Conservation (phyloP, 2,113 vertebrate genomes). For the Lycaon pictus region DNA sequence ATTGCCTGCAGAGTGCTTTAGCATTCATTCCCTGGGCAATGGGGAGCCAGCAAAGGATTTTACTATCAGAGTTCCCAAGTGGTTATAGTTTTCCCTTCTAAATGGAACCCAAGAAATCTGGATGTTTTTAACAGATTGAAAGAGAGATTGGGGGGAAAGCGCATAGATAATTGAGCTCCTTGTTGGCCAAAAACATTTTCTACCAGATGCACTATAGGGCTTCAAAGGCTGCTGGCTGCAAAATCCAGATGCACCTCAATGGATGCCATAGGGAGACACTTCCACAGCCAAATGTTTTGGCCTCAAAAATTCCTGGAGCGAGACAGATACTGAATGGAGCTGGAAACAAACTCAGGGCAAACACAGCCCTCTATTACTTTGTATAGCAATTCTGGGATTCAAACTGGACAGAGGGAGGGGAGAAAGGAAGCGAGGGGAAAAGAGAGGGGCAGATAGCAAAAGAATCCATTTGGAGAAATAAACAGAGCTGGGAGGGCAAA, state of each 20-base stretch:
- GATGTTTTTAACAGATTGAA: slow-evolving; percentile 80
- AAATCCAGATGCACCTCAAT: slow-evolving; percentile 56
- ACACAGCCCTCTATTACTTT: not conserved
- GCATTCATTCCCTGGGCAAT: not conserved
- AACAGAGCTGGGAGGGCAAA: not conserved
- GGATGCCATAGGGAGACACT: not conserved
- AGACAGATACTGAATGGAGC: not conserved
- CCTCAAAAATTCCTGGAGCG: slow-evolving; percentile 34
- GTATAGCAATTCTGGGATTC: not conserved
- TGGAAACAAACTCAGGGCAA: slow-evolving; percentile 9
- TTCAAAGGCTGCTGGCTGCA: slow-evolving; percentile 60
- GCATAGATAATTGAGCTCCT: slow-evolving; percentile 68
- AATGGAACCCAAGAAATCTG: slow-evolving; percentile 71
- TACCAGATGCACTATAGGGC: slow-evolving; percentile 49
- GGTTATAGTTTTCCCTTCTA: slow-evolving; percentile 71
- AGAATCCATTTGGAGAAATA: not conserved
- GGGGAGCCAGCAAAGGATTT: slow-evolving; percentile 39
- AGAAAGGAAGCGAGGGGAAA: not conserved
- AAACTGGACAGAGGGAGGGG: not conserved
- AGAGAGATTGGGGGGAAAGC: slow-evolving; percentile 50
- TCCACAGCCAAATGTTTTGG: slow-evolving; percentile 18
- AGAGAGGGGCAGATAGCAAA: not conserved
- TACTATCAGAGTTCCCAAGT: slow-evolving; percentile 62
- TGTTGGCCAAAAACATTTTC: slow-evolving; percentile 56
- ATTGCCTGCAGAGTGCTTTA: slow-evolving; percentile 36